These are phyloP conservation scores for Julus scanicus DNA, from an alignment of 2,888 invertebrate genomes.

Conservation along the genomic window DNA sequence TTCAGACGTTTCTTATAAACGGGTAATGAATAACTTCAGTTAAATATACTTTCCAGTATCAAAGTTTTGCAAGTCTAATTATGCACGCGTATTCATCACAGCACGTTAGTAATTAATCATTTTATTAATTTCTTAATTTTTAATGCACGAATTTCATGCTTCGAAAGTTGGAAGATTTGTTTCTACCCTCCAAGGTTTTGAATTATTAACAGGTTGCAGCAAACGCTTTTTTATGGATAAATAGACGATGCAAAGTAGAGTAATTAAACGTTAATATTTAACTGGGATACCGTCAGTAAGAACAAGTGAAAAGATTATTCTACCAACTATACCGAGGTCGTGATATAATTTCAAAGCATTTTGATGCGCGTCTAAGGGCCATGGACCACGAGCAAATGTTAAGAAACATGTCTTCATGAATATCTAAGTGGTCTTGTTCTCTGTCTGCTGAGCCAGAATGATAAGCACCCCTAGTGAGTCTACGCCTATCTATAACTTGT, in stretches of 20 bases:
- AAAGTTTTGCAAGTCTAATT: neutral
- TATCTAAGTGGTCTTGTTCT: slow-evolving; percentile 8
- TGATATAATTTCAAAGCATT: neutral
- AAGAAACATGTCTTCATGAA: slow-evolving; percentile 28
- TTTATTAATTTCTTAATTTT: neutral
- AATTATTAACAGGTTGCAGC: slow-evolving; percentile 21
- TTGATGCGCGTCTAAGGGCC: neutral
- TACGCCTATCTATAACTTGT: slow-evolving; percentile 28
- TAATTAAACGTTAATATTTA: slow-evolving; percentile 27
- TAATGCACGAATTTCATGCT: neutral
- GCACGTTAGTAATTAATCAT: slow-evolving; percentile 4
- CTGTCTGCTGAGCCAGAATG: slow-evolving; percentile 21
- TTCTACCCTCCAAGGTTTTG: slow-evolving; percentile 12
- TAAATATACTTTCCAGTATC: neutral
- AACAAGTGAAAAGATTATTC: neutral
- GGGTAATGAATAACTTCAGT: neutral
- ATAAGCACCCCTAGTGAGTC: slow-evolving; percentile 33
- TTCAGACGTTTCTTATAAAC: neutral
- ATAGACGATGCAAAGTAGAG: slow-evolving; percentile 9
- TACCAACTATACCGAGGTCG: neutral
- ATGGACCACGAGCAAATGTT: neutral
- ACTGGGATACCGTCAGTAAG: neutral
- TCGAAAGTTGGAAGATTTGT: slow-evolving; percentile 12
- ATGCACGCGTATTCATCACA: neutral
- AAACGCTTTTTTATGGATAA: slow-evolving; percentile 7